These are phyloP conservation scores for Epirrhoe alternata DNA, from an alignment of 2,888 invertebrate species.

Conservation along the genomic window DNA sequence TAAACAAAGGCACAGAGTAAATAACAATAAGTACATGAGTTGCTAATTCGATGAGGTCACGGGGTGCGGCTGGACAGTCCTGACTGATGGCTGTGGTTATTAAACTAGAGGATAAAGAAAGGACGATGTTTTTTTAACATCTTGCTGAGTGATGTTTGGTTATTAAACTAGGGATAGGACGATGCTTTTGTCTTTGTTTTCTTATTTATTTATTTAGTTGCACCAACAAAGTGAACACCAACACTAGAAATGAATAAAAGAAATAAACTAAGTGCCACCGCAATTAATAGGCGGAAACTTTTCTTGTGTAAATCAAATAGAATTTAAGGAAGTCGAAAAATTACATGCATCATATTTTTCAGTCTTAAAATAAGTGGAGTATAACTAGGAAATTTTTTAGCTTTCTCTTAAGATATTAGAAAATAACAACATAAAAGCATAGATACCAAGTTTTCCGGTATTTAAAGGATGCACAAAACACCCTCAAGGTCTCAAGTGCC, in stretches of 20 bases:
- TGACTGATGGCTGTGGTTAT: conserved; percentile 44
- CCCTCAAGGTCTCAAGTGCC: conserved; percentile 71
- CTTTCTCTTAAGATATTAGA: not conserved
- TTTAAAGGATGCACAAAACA: conserved; percentile 73
- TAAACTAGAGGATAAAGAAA: conserved; percentile 20
- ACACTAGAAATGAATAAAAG: too few relatives aligned
- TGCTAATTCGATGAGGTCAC: conserved; percentile 78
- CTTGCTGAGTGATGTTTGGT: not conserved
- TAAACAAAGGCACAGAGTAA: conserved; percentile 59
- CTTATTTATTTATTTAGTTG: too few relatives aligned
- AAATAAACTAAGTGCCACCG: too few relatives aligned
- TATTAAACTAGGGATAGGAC: not conserved
- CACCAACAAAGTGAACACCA: too few relatives aligned
- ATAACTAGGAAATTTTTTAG: too few relatives aligned
- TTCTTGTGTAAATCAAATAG: too few relatives aligned
- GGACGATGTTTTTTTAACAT: not conserved
- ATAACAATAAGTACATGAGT: conserved; percentile 60
- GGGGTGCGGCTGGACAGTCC: conserved; percentile 65
- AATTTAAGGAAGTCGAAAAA: too few relatives aligned
- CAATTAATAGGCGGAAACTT: too few relatives aligned
- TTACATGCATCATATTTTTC: too few relatives aligned
- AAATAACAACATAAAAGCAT: not conserved
- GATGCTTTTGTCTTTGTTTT: not conserved
- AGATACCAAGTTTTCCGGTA: not conserved
- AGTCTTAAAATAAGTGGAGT: too few relatives aligned